These are phyloP conservation scores for Monarcha castaneiventris DNA, from an alignment of 2,113 vertebrate genomes.

Conservation along the genomic window DNA sequence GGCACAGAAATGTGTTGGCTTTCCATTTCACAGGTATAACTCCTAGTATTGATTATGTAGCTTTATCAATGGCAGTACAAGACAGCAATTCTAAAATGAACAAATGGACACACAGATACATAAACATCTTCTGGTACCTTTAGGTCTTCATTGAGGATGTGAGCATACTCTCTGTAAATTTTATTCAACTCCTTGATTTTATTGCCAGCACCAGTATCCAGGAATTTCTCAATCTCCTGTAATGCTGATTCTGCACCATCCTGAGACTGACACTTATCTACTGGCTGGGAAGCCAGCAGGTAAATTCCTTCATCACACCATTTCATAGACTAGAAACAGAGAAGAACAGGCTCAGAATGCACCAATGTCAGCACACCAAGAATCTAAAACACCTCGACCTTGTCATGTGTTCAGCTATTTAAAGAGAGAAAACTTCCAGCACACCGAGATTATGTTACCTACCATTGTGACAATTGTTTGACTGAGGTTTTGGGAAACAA, in stretches of 20 bases:
- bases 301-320: conserved; percentile 97
- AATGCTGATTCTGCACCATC: conserved; percentile 94
- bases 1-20: not conserved
- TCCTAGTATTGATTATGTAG: not conserved
- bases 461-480: not conserved
- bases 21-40: not conserved
- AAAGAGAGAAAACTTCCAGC: not conserved
- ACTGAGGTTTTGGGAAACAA: not conserved
- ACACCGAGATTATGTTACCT: not conserved
- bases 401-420: not conserved
- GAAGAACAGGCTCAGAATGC: not conserved
- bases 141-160: conserved; percentile 85
- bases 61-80: not conserved
- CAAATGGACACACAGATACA: not conserved
- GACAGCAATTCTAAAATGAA: not conserved
- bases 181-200: conserved; percentile 80
- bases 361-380: not conserved
- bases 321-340: conserved; percentile 80
- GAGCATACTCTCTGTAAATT: conserved; percentile 83
- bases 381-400: not conserved
- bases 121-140: conserved; percentile 68
- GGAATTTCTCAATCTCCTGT: conserved; percentile 90
- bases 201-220: conserved; percentile 81
- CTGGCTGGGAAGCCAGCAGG: conserved; percentile 90
- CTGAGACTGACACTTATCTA: conserved; percentile 97